Conservation (phyloP, 2,797 vertebrate genomes). For the Tamandua tetradactyla region DNA sequence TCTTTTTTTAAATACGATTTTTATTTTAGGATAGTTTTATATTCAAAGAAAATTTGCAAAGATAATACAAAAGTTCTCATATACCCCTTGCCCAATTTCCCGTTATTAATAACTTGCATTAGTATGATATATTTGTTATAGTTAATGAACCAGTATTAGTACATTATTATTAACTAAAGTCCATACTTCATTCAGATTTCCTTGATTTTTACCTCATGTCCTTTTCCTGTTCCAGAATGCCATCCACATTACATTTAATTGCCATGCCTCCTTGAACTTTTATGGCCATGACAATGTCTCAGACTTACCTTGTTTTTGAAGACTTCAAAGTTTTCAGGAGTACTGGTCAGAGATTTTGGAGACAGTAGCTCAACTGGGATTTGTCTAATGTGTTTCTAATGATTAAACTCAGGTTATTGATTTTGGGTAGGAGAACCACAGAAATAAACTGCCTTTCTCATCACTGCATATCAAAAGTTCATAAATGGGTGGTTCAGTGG, state of each 20-base stretch:
- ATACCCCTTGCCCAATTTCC: not conserved
- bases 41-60: not conserved
- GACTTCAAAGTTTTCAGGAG: not conserved
- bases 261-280: not conserved
- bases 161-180: not conserved
- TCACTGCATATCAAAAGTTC: not conserved
- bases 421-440: not conserved
- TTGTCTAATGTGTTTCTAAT: not conserved
- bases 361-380: not conserved
- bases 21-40: not conserved
- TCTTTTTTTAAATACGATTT: constrained; percentile 25
- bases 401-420: not conserved
- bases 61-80: not conserved
- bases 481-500: too few relatives aligned
- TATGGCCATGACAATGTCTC: not conserved
- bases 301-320: not conserved
- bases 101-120: not conserved
- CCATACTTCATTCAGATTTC: not conserved
- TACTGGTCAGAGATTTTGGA: not conserved
- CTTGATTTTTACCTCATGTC: not conserved
- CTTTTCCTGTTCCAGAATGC: not conserved
- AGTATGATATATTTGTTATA: not conserved
- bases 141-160: not conserved
- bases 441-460: not conserved
- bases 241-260: not conserved